Conservation (phyloP, 2,797 vertebrate species). For the Momotus momota region DNA sequence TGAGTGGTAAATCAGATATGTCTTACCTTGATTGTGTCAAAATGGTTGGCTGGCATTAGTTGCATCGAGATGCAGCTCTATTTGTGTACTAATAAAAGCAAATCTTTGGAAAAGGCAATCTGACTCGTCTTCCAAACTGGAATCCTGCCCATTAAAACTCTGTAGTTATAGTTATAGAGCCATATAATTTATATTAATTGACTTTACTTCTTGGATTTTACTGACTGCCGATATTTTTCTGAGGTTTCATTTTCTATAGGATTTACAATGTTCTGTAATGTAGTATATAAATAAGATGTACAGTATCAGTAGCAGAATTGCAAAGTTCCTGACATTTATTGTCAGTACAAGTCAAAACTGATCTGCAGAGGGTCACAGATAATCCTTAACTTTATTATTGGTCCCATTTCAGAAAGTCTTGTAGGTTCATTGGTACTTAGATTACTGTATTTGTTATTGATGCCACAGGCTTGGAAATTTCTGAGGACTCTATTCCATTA, state of each 20-base stretch:
- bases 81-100: neutral
- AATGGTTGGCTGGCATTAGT: neutral
- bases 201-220: slow-evolving; percentile 19
- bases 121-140: neutral
- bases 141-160: neutral
- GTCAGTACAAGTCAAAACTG: neutral
- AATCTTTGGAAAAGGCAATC: neutral
- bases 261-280: neutral
- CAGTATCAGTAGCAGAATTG: neutral
- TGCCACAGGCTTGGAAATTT: neutral
- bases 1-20: neutral
- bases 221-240: neutral
- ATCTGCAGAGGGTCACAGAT: neutral
- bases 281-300: neutral
- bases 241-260: neutral
- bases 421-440: neutral
- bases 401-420: neutral
- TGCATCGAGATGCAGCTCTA: neutral
- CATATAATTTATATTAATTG: slow-evolving; percentile 4
- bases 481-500: neutral
- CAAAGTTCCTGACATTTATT: neutral
- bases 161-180: neutral
- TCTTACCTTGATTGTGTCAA: neutral
- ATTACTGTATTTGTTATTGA: neutral
- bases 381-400: neutral